Evolutionary conservation across 2,797 vertebrate genomes (phyloP), one percentile per base, ranked within the genome.

Genomic region (Numenius phaeopus): DNA sequence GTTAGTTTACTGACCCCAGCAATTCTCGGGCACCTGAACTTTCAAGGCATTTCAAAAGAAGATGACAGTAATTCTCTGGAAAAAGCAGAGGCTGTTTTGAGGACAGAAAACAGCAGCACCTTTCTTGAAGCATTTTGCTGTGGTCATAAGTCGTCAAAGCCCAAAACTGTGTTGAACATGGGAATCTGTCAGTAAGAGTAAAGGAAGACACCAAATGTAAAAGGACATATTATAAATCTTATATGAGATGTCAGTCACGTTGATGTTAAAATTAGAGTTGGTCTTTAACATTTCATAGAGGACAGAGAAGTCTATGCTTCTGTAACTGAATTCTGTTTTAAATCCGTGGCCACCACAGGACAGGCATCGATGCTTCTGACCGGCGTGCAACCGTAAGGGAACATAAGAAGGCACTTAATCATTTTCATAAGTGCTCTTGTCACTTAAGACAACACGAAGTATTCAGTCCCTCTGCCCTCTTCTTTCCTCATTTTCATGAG

Each of bases 271-370:
- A 94, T 89, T 90, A 77, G 71, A 81, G 50, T 11, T 67, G 32
- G 21, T 59, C 57, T 91, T 95, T 90, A 97, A 83, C 37, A 70
- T 95, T 96, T 91, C 70, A 96, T 88, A 55, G 90, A 81, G 66
- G 90, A 81, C 57, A 92, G 92, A 84, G 73, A 27, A 66, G 42
- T 23, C 5, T 19, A 21, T 69, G 40, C 39, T 61, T 90, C 50
- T 75, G 73, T 61, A 83, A 66, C 30, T 47, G 59, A 85, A 81
- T 82, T 87, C 54, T 87, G 37, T 12, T 65, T 73, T 42, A 87
- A 90, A 90, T 59, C 24, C 5, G 2, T 37, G 46, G 17, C n/a
- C 32, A n/a, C 17, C 4, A 5, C 32, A 72, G 61, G 21, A 22
- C 3, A 62, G 40, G 8, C 23, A 70, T 39, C 5, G 3, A 29